phyloP scores from a whole-genome alignment of 2,113 vertebrate species.

The Petrocephalus zakoni region DNA sequence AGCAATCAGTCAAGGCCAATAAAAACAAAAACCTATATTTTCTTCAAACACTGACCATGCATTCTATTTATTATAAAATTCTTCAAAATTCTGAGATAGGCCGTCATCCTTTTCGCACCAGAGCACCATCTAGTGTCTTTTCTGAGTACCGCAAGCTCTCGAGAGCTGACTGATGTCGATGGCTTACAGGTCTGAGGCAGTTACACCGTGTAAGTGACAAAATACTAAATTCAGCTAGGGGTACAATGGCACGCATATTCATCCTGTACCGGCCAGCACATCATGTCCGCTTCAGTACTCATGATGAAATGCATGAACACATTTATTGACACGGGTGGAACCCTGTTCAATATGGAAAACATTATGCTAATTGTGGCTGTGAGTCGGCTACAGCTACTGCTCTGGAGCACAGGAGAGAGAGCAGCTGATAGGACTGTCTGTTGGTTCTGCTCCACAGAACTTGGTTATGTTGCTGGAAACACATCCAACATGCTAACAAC shows the following conservation, averaged over 20 bases:
- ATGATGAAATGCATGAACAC: background rate
- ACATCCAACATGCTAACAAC: too few relatives aligned
- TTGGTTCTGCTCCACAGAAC: background rate
- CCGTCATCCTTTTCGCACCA: too few relatives aligned
- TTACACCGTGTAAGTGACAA: background rate
- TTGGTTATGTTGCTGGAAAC: background rate
- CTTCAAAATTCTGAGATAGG: too few relatives aligned
- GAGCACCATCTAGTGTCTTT: too few relatives aligned
- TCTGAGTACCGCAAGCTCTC: too few relatives aligned
- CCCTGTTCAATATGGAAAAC: background rate
- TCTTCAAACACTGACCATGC: too few relatives aligned
- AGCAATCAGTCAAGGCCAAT: background rate
- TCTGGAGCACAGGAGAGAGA: background rate
- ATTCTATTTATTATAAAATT: too few relatives aligned
- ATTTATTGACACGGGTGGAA: background rate
- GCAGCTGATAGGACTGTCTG: background rate
- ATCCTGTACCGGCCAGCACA: background rate
- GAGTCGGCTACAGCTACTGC: background rate
- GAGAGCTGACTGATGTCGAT: background rate
- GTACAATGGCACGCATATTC: background rate
- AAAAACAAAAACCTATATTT: too few relatives aligned
- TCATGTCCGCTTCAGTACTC: background rate
- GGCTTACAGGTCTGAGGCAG: background rate
- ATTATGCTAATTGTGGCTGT: background rate
- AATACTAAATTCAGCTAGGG: background rate